Conservation (phyloP, 1,140 invertebrate species). For the Sogatella furcifera region DNA sequence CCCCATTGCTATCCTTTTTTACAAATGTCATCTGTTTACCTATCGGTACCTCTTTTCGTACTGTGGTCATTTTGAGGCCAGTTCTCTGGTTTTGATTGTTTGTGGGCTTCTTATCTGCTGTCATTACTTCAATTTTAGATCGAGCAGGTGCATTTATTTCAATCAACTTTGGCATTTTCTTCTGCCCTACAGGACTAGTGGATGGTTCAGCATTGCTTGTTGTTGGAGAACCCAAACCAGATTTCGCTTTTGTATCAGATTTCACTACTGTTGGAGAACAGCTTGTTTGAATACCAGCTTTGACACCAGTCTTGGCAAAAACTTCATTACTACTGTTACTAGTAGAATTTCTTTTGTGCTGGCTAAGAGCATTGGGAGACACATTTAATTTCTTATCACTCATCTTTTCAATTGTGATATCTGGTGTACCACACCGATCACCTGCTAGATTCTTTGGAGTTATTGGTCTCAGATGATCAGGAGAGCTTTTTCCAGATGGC, state of each 20-base stretch:
- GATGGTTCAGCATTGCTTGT: neutral
- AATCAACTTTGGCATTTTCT: conserved; percentile 9
- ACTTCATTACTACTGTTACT: too few species aligned
- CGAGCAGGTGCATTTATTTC: conserved; percentile 12
- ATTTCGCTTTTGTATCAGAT: too few species aligned
- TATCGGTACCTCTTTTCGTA: conserved; percentile 12
- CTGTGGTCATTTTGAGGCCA: conserved; percentile 14
- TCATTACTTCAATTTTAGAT: neutral
- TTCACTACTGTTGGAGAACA: too few species aligned
- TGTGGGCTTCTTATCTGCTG: neutral
- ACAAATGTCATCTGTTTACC: conserved; percentile 11
- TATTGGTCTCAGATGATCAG: too few species aligned
- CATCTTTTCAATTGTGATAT: conserved; percentile 1
- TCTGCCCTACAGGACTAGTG: neutral
- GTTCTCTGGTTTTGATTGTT: neutral
- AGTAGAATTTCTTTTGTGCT: too few species aligned
- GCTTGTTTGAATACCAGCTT: too few species aligned
- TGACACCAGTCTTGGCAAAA: too few species aligned
- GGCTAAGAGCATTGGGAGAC: too few species aligned
- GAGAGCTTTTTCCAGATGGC: too few species aligned
- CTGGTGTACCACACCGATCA: neutral
- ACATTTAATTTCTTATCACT: neutral
- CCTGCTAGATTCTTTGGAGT: too few species aligned
- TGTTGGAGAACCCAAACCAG: neutral
- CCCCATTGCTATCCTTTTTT: conserved; percentile 4